Conservation (phyloP, 2,888 invertebrate genomes). For the Limnephilus marmoratus region DNA sequence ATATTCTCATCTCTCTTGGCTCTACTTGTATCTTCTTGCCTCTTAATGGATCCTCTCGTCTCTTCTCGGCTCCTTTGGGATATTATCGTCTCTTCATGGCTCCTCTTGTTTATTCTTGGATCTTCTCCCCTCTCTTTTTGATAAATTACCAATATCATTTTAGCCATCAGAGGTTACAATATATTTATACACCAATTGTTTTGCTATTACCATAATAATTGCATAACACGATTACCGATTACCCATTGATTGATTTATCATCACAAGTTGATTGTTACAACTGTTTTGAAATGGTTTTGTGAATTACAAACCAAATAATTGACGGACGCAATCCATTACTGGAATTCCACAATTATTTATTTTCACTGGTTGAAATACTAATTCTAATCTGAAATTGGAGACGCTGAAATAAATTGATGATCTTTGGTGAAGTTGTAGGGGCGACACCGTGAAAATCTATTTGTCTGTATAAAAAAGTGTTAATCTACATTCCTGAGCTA, state of each 20-base stretch:
- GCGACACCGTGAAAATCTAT: background rate
- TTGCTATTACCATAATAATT: background rate
- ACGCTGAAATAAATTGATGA: background rate
- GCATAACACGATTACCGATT: background rate
- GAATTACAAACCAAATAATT: background rate
- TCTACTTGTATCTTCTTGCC: too few relatives aligned
- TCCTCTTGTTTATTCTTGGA: too few relatives aligned
- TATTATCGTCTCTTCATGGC: too few relatives aligned
- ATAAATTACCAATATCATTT: background rate
- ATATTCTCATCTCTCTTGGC: too few relatives aligned
- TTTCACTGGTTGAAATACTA: background rate
- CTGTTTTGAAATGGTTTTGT: background rate
- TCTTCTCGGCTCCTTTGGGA: too few relatives aligned
- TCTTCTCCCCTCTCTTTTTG: background rate
- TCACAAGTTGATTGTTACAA: background rate
- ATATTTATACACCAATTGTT: background rate
- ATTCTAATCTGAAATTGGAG: background rate
- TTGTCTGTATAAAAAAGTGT: too few relatives aligned
- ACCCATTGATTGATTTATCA: slow-evolving; percentile 2
- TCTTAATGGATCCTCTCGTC: too few relatives aligned
- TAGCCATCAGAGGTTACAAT: background rate
- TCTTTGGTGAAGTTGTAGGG: background rate
- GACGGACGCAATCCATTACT: background rate
- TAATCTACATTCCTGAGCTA: too few relatives aligned
- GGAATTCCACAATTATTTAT: background rate